Evolutionary conservation across 1,140 invertebrate genomes (phyloP).

Genomic region (Lepidurus apus): DNA sequence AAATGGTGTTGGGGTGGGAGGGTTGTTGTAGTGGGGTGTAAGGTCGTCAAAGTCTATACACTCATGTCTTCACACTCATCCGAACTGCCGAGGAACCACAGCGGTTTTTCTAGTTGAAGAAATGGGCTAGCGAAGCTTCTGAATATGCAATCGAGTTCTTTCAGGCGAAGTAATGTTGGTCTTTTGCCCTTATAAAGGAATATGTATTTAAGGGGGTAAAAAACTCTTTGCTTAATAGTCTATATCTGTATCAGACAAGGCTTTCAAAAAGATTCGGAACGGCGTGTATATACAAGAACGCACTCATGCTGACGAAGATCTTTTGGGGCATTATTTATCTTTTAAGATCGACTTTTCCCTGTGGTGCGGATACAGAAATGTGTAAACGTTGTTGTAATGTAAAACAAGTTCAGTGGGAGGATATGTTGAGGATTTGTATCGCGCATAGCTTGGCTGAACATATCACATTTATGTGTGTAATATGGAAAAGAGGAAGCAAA

Average conservation of each 20-base stretch:
- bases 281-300: background rate
- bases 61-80: background rate
- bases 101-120: background rate
- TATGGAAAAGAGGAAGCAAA: slow-evolving; percentile 3
- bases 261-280: background rate
- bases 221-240: background rate
- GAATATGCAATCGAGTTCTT: background rate
- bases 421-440: background rate
- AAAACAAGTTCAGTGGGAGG: slow-evolving; percentile 4
- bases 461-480: background rate
- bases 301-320: background rate
- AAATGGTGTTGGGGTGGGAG: no score
- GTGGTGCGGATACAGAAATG: slow-evolving; percentile 5
- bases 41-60: background rate
- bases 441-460: background rate
- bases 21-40: background rate
- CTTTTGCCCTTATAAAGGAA: background rate
- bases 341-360: background rate
- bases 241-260: background rate
- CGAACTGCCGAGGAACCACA: background rate
- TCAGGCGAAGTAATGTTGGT: background rate
- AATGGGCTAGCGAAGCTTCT: background rate
- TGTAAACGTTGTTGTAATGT: slow-evolving; percentile 9
- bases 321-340: slow-evolving; percentile 8
- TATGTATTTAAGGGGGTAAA: background rate